Conservation (phyloP, 1,140 invertebrate genomes). For the Trichonephila clavipes region DNA sequence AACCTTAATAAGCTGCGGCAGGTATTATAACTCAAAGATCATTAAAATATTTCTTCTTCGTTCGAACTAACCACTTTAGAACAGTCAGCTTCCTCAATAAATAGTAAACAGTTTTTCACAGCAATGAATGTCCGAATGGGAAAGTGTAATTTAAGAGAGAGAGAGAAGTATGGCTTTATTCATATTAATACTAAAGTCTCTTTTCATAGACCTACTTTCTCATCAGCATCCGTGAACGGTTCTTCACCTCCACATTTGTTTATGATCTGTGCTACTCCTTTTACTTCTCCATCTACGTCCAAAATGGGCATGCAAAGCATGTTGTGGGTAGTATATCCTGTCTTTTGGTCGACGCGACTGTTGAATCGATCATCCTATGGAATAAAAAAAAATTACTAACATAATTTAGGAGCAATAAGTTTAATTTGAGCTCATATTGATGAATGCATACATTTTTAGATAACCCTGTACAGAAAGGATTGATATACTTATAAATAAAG, state of each 20-base stretch:
- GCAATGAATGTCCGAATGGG: no score
- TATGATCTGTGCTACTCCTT: conserved; percentile 97
- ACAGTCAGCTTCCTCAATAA: no score
- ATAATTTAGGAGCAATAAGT: not conserved
- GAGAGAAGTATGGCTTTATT: no score
- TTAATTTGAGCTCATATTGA: not conserved
- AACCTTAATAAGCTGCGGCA: no score
- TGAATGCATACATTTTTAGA: no score
- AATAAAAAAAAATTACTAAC: not conserved
- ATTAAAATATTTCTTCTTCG: no score
- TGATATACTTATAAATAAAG: not conserved
- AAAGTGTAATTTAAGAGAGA: no score
- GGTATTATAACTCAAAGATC: no score
- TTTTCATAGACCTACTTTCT: conserved; percentile 67
- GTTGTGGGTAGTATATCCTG: conserved; percentile 95
- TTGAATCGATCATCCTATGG: conserved; percentile 93
- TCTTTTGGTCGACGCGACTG: conserved; percentile 94
- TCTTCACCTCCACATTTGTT: conserved; percentile 89
- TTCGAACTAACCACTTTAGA: no score
- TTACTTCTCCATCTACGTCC: conserved; percentile 95
- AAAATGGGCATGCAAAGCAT: conserved; percentile 98
- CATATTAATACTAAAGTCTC: not conserved
- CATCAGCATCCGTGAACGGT: conserved; percentile 67
- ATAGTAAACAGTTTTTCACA: no score
- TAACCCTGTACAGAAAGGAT: not conserved